Percentiles rank a stretch among this genome's conserved stretches.
phyloP scores from a whole-genome alignment of 2,113 vertebrate genomes.

The Athene cunicularia region DNA sequence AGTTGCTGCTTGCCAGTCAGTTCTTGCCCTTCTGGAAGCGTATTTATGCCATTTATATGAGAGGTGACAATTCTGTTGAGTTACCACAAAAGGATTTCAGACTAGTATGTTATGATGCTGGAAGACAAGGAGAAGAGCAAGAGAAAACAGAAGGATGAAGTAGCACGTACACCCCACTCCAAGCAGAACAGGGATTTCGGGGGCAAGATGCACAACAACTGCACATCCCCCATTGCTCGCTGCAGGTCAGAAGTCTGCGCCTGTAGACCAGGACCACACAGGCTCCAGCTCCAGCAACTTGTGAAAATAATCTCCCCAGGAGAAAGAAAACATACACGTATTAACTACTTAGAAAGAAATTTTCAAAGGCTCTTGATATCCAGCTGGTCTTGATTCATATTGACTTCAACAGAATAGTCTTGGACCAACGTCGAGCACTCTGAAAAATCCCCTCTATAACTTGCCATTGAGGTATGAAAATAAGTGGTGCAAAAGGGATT shows the following conservation, averaged over 20 bases:
- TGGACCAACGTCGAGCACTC: neutral
- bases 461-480: constrained; percentile 48
- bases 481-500: neutral
- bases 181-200: neutral
- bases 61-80: neutral
- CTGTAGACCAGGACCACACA: constrained; percentile 13
- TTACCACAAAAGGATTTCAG: neutral
- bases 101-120: fast-evolving
- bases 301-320: constrained; percentile 43
- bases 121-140: neutral
- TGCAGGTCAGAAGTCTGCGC: neutral
- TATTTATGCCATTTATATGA: neutral
- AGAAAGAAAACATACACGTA: constrained; percentile 45
- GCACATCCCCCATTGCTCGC: neutral
- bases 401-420: constrained; percentile 40
- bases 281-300: neutral
- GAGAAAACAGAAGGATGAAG: neutral
- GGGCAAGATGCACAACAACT: neutral
- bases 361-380: constrained; percentile 51
- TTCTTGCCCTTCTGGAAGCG: neutral
- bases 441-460: constrained; percentile 39
- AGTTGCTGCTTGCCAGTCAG: neutral
- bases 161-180: neutral
- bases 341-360: constrained; percentile 37
- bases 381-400: constrained; percentile 53